These are phyloP conservation scores for Clupea harengus DNA, from an alignment of 2,113 vertebrate species.

Conservation along the genomic window DNA sequence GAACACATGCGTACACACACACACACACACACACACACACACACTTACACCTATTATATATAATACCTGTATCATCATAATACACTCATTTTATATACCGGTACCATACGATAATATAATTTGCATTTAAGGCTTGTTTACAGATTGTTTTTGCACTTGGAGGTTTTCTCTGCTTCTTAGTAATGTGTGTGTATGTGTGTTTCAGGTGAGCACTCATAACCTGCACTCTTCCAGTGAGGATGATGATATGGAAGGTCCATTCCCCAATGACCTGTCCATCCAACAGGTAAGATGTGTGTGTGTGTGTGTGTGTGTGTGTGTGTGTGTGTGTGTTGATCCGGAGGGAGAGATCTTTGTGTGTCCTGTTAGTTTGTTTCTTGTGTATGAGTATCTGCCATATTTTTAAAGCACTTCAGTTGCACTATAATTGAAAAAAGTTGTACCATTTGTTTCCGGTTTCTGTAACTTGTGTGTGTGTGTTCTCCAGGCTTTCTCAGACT, in stretches of 20 bases:
- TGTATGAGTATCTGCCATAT: too few species aligned
- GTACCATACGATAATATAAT: too few species aligned
- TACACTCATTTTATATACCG: too few species aligned
- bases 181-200: constrained; percentile 20
- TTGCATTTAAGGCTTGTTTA: too few species aligned
- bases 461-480: too few species aligned
- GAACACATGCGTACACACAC: constrained; percentile 29
- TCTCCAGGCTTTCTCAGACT: too few species aligned
- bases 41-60: background rate
- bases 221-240: constrained; percentile 95
- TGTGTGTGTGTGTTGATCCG: background rate
- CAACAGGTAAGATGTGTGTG: constrained; percentile 78
- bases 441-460: too few species aligned
- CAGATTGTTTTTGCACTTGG: too few species aligned
- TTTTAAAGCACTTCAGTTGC: too few species aligned
- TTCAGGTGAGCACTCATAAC: constrained; percentile 91
- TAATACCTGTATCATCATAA: too few species aligned
- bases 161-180: too few species aligned
- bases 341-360: background rate
- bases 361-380: background rate
- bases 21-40: background rate
- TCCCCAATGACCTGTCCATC: constrained; percentile 90
- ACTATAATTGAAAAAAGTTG: too few species aligned
- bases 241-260: constrained; percentile 88
- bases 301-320: background rate